phyloP scores from a whole-genome alignment of 2,797 vertebrate species.

The Hippocampus kuda region DNA sequence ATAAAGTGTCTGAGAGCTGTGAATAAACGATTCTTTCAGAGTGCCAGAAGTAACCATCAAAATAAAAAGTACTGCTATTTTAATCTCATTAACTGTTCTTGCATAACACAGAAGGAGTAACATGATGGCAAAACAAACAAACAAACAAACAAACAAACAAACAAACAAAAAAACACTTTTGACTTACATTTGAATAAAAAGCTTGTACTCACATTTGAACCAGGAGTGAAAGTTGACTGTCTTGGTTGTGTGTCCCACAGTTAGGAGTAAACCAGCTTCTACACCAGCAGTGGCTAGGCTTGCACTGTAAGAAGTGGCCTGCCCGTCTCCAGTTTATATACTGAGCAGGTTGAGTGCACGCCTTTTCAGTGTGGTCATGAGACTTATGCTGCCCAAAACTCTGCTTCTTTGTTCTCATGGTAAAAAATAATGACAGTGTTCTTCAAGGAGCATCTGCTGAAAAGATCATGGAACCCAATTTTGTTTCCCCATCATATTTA shows the following conservation, averaged over 20 bases:
- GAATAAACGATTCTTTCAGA: conserved; percentile 19
- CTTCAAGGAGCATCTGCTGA: neutral
- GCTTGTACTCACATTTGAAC: conserved; percentile 36
- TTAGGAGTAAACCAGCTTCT: no score
- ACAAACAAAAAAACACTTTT: no score
- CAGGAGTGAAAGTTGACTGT: conserved; percentile 2
- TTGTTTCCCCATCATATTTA: neutral
- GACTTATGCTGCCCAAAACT: conserved; percentile 44
- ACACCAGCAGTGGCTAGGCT: conserved; percentile 1
- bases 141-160: neutral
- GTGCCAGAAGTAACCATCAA: conserved; percentile 7
- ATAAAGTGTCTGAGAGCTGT: conserved; percentile 2
- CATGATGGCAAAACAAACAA: no score
- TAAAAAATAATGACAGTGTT: conserved; percentile 39
- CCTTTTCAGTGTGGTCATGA: conserved; percentile 53
- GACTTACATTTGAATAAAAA: neutral
- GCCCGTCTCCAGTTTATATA: conserved; percentile 39
- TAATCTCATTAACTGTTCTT: conserved; percentile 45
- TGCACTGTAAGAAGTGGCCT: conserved; percentile 10
- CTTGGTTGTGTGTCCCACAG: neutral
- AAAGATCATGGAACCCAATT: neutral
- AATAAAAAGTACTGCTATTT: conserved; percentile 28
- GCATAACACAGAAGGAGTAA: conserved; percentile 21
- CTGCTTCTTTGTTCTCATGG: conserved; percentile 50
- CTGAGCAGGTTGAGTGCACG: conserved; percentile 38